Conservation (phyloP, 2,113 vertebrate genomes). For the Lasiurus cinereus region DNA sequence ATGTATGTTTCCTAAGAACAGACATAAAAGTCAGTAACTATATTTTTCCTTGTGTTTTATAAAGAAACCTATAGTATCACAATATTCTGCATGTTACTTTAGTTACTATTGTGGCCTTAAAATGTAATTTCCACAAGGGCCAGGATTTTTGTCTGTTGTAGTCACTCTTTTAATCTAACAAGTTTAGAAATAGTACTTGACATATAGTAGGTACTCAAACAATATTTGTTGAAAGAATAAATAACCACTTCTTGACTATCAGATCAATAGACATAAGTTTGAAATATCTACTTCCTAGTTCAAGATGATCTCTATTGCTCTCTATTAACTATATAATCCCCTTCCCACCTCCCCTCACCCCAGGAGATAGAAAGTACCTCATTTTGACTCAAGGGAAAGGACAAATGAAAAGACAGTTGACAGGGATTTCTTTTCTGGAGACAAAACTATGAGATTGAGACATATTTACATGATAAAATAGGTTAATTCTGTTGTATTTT, state of each 20-base stretch:
- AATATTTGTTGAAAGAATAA: background rate
- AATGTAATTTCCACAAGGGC: background rate
- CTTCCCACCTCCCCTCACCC: fast-evolving
- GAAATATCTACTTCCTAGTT: background rate
- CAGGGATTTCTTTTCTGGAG: background rate
- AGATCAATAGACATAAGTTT: background rate
- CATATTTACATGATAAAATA: background rate
- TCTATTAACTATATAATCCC: background rate
- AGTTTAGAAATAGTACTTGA: background rate
- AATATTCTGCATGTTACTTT: background rate
- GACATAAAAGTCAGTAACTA: background rate
- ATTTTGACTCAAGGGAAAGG: background rate
- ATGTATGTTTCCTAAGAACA: background rate
- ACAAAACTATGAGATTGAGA: background rate
- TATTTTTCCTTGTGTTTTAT: conserved; percentile 7
- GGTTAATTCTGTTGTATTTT: background rate
- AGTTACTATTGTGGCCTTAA: background rate
- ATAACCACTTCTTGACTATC: background rate
- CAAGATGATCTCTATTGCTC: background rate
- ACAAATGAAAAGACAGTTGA: background rate
- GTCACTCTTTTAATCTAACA: background rate
- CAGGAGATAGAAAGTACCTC: background rate
- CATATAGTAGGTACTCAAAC: background rate
- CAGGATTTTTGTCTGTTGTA: background rate
- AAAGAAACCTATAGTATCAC: background rate